phyloP scores from a whole-genome alignment of 2,113 vertebrate species.

The Charina bottae region DNA sequence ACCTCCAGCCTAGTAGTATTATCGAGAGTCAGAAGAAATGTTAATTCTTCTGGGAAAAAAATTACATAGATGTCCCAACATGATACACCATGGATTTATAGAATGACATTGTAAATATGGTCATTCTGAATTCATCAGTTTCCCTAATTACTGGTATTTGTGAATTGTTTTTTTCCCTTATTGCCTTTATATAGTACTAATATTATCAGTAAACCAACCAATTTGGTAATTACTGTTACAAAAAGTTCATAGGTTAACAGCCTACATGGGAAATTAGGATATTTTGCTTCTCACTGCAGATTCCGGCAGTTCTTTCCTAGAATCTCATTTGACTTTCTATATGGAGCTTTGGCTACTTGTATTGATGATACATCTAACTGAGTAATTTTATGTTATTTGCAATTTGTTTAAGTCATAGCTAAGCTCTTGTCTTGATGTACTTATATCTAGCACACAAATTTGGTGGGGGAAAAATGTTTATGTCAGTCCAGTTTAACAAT shows the following conservation, averaged over 20 bases:
- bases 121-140: not conserved
- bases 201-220: not conserved
- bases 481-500: not conserved
- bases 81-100: not conserved
- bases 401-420: not conserved
- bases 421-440: not conserved
- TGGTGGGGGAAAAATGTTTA: not conserved
- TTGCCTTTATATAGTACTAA: not conserved
- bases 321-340: not conserved
- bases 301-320: not conserved
- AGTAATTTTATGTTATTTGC: not conserved
- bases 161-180: not conserved
- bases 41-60: not conserved
- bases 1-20: not conserved
- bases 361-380: not conserved
- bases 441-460: not conserved
- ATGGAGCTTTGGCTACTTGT: not conserved
- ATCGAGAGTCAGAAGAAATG: not conserved
- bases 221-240: not conserved
- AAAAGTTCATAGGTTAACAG: not conserved
- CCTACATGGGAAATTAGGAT: not conserved
- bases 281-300: not conserved
- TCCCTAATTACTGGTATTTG: not conserved
- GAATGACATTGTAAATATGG: not conserved
- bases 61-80: too few relatives aligned